Evolutionary conservation across 2,888 invertebrate species (phyloP), one percentile per base, ranked within the genome.

Genomic region (Eupeodes luniger): DNA sequence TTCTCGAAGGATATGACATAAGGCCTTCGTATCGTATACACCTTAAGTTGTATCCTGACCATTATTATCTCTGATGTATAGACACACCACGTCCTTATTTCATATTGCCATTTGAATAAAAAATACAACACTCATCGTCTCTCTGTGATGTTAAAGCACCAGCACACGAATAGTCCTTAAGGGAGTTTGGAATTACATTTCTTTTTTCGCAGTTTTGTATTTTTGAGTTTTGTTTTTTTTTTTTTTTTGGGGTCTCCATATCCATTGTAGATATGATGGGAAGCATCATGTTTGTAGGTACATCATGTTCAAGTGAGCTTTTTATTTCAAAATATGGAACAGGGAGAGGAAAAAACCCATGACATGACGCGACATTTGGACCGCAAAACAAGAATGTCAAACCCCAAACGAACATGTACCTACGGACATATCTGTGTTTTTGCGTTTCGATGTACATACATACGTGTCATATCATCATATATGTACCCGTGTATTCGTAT

Each of bases 61-160:
- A 78, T 84, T 84, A 75, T 84, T 81, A 80, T 72, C 64, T 81
- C 16, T 51, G 36, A 14, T 44, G 72, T 64, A 74, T 61, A 85
- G 51, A 70, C 64, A 74, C 57, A 64, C 79, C 79, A 70, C 62
- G 74, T 88, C 69, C 74, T 75, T 64, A 70, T 81, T 72, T 76
- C 77, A 66, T 85, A 81, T 77, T 80, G 83, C 70, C 80, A 87
- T 84, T 87, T 84, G 81, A 84, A 84, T 84, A 81, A 84, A 84
- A 81, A 84, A 77, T 78, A 85, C 88, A 69, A 75, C 78, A 66
- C 57, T 53, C 78, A 70, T 69, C 85, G 78, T 77, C 27, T 27
- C 78, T 77, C 70, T 78, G 51, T 53, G 55, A 55, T 72, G 81
- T 61, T 55, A 10, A 36, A 67, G 40, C 19, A 66, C 61, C 16